phyloP scores from a whole-genome alignment of 2,888 invertebrate species.

The Fragum fragum region DNA sequence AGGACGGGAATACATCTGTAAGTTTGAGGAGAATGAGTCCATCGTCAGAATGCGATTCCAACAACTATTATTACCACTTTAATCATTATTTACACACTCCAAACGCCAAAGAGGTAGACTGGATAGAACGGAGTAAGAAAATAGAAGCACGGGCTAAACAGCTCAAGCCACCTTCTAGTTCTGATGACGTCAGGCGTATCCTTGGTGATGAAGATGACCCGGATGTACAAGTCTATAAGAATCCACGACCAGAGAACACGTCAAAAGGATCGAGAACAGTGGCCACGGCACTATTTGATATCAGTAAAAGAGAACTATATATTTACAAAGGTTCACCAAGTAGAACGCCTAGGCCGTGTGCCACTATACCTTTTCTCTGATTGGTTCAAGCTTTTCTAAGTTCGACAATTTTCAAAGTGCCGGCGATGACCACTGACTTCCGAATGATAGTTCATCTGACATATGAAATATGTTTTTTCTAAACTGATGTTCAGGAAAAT shows the following conservation, averaged over 20 bases:
- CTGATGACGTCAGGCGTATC: slow-evolving; percentile 24
- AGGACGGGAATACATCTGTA: slow-evolving; percentile 8
- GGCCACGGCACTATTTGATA: slow-evolving; percentile 16
- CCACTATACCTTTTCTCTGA: not conserved
- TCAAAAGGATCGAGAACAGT: slow-evolving; percentile 1
- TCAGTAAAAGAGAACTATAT: slow-evolving; percentile 3
- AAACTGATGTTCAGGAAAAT: no score
- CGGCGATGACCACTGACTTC: no score
- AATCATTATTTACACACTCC: slow-evolving; percentile 15
- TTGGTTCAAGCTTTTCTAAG: no score
- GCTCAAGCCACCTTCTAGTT: not conserved
- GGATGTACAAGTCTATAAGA: not conserved
- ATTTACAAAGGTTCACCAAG: slow-evolving; percentile 5
- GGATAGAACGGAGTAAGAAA: not conserved
- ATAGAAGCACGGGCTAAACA: not conserved
- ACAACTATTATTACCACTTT: slow-evolving; percentile 10
- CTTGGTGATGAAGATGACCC: slow-evolving; percentile 17
- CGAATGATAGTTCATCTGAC: no score
- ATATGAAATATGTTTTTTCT: no score
- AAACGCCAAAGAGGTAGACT: not conserved
- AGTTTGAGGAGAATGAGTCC: not conserved
- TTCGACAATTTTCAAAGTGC: no score
- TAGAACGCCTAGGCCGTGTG: not conserved
- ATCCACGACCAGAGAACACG: slow-evolving; percentile 1
- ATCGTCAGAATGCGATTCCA: not conserved